phyloP scores from a whole-genome alignment of 1,140 invertebrate genomes.

The Globodera rostochiensis region DNA sequence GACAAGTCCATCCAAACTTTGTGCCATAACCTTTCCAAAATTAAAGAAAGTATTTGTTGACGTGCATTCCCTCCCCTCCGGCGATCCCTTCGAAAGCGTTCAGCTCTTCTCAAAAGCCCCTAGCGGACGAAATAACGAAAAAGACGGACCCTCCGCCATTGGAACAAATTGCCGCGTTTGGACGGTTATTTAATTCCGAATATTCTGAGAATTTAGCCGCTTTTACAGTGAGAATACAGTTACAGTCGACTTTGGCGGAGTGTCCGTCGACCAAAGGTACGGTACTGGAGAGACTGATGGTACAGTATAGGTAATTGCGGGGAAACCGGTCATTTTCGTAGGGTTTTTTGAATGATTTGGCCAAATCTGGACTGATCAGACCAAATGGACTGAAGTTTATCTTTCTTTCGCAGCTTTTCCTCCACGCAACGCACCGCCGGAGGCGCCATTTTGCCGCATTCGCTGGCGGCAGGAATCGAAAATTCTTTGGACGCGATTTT shows the following conservation, averaged over 20 bases:
- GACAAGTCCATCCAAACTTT: slow-evolving; percentile 31
- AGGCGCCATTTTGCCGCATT: slow-evolving; percentile 33
- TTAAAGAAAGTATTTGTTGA: slow-evolving; percentile 59
- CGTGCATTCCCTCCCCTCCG: slow-evolving; percentile 58
- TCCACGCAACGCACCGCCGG: background rate
- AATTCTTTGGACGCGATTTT: background rate
- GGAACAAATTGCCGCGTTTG: background rate
- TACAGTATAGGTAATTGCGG: background rate
- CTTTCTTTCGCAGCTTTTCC: slow-evolving; percentile 24
- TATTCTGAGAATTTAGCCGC: background rate
- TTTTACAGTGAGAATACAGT: slow-evolving; percentile 56
- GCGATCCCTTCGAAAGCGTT: background rate
- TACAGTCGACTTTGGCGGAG: slow-evolving; percentile 63
- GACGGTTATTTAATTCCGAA: background rate
- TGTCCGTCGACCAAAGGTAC: slow-evolving; percentile 56
- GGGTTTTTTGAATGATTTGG: background rate
- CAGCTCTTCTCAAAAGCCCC: background rate
- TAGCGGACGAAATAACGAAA: background rate
- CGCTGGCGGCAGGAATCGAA: background rate
- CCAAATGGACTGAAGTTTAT: no score
- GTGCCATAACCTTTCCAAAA: background rate
- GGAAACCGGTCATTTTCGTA: background rate
- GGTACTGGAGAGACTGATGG: slow-evolving; percentile 24
- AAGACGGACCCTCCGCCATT: slow-evolving; percentile 20
- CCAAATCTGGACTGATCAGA: no score